phyloP scores from a whole-genome alignment of 2,888 invertebrate species.

The Hydroisotoma schaefferi region DNA sequence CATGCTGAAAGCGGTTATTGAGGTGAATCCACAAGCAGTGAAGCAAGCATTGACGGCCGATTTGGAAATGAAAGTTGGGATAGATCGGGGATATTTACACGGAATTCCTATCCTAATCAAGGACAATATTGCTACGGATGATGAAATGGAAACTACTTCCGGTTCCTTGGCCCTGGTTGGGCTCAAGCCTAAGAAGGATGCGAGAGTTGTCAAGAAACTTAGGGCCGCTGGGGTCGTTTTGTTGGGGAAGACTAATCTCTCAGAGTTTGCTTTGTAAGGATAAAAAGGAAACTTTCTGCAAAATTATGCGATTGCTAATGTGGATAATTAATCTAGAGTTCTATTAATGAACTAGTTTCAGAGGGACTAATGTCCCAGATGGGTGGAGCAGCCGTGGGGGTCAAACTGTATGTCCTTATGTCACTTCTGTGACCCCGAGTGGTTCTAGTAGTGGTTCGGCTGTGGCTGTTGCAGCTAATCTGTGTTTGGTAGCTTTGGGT shows the following conservation, averaged over 20 bases:
- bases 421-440: conserved; percentile 15
- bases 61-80: conserved; percentile 9
- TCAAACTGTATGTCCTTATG: conserved; percentile 26
- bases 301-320: no score
- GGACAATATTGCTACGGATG: conserved; percentile 28
- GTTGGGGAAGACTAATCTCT: conserved; percentile 35
- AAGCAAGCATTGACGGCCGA: conserved; percentile 24
- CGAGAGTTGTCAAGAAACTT: conserved; percentile 22
- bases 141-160: conserved; percentile 34
- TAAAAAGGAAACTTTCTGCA: background rate
- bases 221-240: conserved; percentile 30
- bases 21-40: conserved; percentile 32
- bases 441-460: conserved; percentile 34
- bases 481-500: conserved; percentile 29
- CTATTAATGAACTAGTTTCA: no score
- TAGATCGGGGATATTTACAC: conserved; percentile 20
- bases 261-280: conserved; percentile 34
- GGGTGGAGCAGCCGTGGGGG: conserved; percentile 39
- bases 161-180: conserved; percentile 32
- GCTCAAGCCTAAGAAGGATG: conserved; percentile 23
- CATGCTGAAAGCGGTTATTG: conserved; percentile 25
- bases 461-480: conserved; percentile 24
- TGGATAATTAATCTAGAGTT: no score
- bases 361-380: conserved; percentile 24
- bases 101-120: conserved; percentile 38